These are phyloP conservation scores for Acleris sparsana DNA, from an alignment of 2,888 invertebrate species.

Conservation along the genomic window DNA sequence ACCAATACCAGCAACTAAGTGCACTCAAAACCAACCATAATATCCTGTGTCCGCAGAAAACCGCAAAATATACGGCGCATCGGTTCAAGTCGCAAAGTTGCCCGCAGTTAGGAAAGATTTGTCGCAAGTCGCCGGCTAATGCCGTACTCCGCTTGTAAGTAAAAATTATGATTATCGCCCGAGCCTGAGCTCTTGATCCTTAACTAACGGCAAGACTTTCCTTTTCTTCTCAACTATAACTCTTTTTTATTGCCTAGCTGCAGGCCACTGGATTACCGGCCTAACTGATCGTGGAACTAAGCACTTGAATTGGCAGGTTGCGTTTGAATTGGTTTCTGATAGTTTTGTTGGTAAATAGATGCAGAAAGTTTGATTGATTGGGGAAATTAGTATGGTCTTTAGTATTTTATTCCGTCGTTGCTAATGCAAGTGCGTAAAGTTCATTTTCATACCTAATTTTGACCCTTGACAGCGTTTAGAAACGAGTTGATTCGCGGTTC, in stretches of 20 bases:
- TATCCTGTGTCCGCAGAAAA: conserved; percentile 31
- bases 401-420: too few relatives aligned
- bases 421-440: too few relatives aligned
- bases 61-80: conserved; percentile 62
- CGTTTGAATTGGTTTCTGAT: neutral
- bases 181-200: conserved; percentile 80
- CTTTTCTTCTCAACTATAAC: conserved; percentile 82
- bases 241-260: conserved; percentile 82
- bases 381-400: too few relatives aligned
- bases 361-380: too few relatives aligned
- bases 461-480: too few relatives aligned
- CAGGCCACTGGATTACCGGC: conserved; percentile 78
- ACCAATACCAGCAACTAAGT: conserved; percentile 7
- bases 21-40: conserved; percentile 25
- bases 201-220: conserved; percentile 81
- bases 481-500: too few relatives aligned
- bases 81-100: conserved; percentile 77
- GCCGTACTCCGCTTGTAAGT: conserved; percentile 80
- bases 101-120: conserved; percentile 81
- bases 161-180: conserved; percentile 84
- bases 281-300: conserved; percentile 65
- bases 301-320: conserved; percentile 48
- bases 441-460: too few relatives aligned
- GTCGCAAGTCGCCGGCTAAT: conserved; percentile 76
- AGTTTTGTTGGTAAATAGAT: too few relatives aligned